These are phyloP conservation scores for Neoarius graeffei DNA, from an alignment of 2,113 vertebrate genomes.

Conservation along the genomic window DNA sequence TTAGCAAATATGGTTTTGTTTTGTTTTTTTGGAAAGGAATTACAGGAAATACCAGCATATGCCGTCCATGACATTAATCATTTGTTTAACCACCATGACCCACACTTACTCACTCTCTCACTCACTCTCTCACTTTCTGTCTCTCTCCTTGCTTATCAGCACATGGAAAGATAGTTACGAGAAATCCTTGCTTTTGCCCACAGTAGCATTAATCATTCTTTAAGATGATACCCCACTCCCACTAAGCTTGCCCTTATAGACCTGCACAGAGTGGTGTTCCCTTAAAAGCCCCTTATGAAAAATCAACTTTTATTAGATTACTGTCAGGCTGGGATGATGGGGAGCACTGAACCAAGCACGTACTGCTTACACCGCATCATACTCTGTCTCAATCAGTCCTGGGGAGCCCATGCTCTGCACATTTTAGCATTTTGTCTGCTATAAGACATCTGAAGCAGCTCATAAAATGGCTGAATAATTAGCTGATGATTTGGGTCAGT, in stretches of 20 bases:
- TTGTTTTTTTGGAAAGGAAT: constrained; percentile 44
- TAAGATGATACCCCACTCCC: constrained; percentile 37
- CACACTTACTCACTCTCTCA: constrained; percentile 44
- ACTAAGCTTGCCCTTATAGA: constrained; percentile 25
- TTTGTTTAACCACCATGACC: constrained; percentile 16
- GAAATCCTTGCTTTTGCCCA: constrained; percentile 15
- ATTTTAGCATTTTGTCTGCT: not conserved
- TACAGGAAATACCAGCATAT: constrained; percentile 66
- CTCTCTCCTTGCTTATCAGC: constrained; percentile 55
- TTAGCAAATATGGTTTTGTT: constrained; percentile 32
- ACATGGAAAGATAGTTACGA: constrained; percentile 66
- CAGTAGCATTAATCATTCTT: constrained; percentile 42
- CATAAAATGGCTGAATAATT: not conserved
- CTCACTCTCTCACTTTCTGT: not conserved
- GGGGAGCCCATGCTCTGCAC: not conserved
- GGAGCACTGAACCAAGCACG: constrained; percentile 32
- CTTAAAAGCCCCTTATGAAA: constrained; percentile 56
- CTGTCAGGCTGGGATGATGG: constrained; percentile 27
- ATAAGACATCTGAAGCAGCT: not conserved
- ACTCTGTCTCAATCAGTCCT: not conserved
- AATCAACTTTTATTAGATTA: constrained; percentile 57
- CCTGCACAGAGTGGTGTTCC: constrained; percentile 34
- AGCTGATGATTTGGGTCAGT: not conserved
- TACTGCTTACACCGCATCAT: constrained; percentile 3
- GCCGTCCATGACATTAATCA: constrained; percentile 58